These are phyloP conservation scores for Pao palembangensis DNA, from an alignment of 2,113 vertebrate species.

Conservation along the genomic window DNA sequence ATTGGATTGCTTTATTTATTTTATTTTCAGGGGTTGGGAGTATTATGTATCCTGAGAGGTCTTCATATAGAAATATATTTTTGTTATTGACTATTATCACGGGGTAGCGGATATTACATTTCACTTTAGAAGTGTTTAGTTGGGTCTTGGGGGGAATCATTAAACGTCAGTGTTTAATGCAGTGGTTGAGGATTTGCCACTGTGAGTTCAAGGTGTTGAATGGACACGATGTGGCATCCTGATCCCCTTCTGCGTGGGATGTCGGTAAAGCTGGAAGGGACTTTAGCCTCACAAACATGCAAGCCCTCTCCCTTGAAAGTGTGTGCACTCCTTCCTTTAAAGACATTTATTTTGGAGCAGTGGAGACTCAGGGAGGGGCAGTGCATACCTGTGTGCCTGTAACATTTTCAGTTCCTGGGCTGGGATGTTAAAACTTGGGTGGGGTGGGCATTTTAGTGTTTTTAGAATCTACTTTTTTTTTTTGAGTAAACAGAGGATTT, in stretches of 20 bases:
- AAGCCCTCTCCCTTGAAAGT: slow-evolving; percentile 68
- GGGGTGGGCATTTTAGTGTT: slow-evolving; percentile 76
- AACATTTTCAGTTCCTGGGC: slow-evolving; percentile 60
- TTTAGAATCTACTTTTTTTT: slow-evolving; percentile 68
- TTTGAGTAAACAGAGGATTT: slow-evolving; percentile 76
- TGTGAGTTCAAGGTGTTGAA: slow-evolving; percentile 38
- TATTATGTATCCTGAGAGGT: slow-evolving; percentile 78
- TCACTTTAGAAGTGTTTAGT: slow-evolving; percentile 52
- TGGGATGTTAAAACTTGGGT: slow-evolving; percentile 47
- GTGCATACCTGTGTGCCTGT: slow-evolving; percentile 69
- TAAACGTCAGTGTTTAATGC: slow-evolving; percentile 65
- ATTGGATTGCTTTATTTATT: slow-evolving; percentile 75
- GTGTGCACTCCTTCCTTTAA: slow-evolving; percentile 69
- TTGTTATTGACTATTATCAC: slow-evolving; percentile 79
- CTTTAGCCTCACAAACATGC: slow-evolving; percentile 36
- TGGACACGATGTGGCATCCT: slow-evolving; percentile 46
- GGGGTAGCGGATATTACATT: slow-evolving; percentile 59
- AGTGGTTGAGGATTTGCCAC: slow-evolving; percentile 44
- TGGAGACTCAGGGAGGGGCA: slow-evolving; percentile 63
- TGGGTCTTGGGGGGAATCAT: slow-evolving; percentile 43
- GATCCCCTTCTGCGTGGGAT: slow-evolving; percentile 36
- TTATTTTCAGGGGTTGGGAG: slow-evolving; percentile 66
- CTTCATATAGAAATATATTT: slow-evolving; percentile 96
- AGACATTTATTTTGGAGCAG: slow-evolving; percentile 61
- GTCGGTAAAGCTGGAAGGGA: slow-evolving; percentile 49